These are phyloP conservation scores for Argya squamiceps DNA, from an alignment of 2,797 vertebrate genomes.

Conservation along the genomic window DNA sequence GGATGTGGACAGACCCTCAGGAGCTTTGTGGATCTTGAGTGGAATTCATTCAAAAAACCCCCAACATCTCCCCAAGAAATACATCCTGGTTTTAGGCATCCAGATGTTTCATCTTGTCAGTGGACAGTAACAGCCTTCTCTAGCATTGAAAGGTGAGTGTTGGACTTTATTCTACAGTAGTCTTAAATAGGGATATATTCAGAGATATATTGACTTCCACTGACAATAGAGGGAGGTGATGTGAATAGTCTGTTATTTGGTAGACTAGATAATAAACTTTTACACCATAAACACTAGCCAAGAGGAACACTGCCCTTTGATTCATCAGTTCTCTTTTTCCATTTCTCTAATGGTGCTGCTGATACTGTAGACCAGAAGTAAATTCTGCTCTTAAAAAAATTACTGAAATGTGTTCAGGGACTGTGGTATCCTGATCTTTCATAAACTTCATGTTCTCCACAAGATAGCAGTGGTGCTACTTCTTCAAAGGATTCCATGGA, in stretches of 20 bases:
- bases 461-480: neutral
- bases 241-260: neutral
- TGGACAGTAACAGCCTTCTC: neutral
- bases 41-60: neutral
- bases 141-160: neutral
- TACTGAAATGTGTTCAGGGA: neutral
- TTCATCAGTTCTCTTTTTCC: neutral
- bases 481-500: neutral
- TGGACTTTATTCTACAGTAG: neutral
- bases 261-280: neutral
- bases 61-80: accelerated
- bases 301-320: neutral
- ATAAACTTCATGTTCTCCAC: neutral
- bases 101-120: neutral
- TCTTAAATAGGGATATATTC: neutral
- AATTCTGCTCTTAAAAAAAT: neutral
- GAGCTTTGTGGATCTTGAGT: neutral
- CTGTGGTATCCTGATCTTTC: neutral
- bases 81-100: neutral
- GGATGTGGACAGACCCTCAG: accelerated
- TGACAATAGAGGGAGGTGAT: neutral
- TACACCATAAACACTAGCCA: neutral
- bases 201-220: neutral
- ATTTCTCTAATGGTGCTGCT: neutral
- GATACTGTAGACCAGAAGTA: neutral